Evolutionary conservation across 2,888 invertebrate genomes (phyloP), one percentile per base, ranked within the genome.

Genomic region (Lithophane semibrunnea): DNA sequence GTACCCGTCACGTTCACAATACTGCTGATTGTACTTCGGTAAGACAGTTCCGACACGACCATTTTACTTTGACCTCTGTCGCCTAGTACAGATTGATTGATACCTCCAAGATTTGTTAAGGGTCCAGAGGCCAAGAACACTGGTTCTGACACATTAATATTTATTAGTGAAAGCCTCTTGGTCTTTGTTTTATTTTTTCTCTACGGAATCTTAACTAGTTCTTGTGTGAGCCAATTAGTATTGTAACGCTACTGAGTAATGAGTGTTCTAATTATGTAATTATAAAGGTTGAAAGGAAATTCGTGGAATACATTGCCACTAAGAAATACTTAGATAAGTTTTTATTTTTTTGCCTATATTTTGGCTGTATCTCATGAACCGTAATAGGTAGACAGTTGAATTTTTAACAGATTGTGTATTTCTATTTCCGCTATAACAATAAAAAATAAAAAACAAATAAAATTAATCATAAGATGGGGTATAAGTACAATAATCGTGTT

Each of bases 1-100:
- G 94, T 95, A 89, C 86, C 88, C 88, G 93, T 94, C 93, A 90
- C 82, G 73, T 85, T 80, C 89, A 95, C 95, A 95, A 95, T 93
- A 83, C 91, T 69, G 86, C 92, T 94, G 94, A 95, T 95, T 94
- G 93, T 93, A 91, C 92, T 91, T 90, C 88, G 87, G 87, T 86
- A 88, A 89, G 86, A 88, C 83, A 86, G 85, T 88, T 83, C 79
- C 79, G 77, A 83, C 82, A 79, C 80, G 65, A 86, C 93, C 92
- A 92, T 60, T 79, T 56, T 83, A 87, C 21, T 73, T 49, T 82
- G 93, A 90, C 81, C 92, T 72, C 77, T 81, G 65, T 71, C 75
- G 79, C 68, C 73, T 66, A 64, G 74, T 76, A 86, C 71, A 70
- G 71, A 78, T 54, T 58, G 65, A 77, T 76, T 71, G 68, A 78